A percentile compares a stretch with the other conserved stretches of the same genome.
phyloP scores from a whole-genome alignment of 2,888 invertebrate species.

The Cheiracanthium punctorium region DNA sequence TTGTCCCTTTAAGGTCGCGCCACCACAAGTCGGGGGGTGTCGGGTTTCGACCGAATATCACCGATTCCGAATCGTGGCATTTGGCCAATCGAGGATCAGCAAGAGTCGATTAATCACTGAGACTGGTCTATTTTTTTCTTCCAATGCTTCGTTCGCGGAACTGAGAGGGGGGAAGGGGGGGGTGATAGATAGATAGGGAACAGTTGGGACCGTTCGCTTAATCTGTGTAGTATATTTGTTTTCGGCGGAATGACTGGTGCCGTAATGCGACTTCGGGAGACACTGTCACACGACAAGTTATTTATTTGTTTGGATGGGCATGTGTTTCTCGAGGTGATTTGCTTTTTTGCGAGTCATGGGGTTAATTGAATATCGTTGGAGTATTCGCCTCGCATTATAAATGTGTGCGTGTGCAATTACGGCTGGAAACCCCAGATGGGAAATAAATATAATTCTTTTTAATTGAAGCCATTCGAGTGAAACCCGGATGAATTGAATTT shows the following conservation, averaged over 20 bases:
- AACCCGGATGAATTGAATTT: not conserved
- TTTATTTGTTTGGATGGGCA: slow-evolving; percentile 15
- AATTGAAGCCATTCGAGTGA: not conserved
- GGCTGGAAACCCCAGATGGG: not conserved
- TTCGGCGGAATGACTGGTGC: slow-evolving; percentile 44
- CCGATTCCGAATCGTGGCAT: slow-evolving; percentile 63
- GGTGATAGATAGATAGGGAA: slow-evolving; percentile 59
- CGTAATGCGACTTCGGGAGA: not conserved
- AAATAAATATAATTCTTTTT: not conserved
- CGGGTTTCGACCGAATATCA: slow-evolving; percentile 52
- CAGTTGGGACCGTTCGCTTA: slow-evolving; percentile 18
- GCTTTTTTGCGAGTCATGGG: slow-evolving; percentile 1
- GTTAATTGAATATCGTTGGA: slow-evolving; percentile 5
- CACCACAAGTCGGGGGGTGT: slow-evolving; percentile 38
- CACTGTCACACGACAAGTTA: slow-evolving; percentile 5
- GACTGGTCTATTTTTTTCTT: slow-evolving; percentile 18
- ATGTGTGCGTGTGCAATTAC: not conserved
- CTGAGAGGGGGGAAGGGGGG: slow-evolving; percentile 38
- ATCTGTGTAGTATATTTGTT: slow-evolving; percentile 48
- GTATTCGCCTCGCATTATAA: not conserved
- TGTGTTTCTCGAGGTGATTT: slow-evolving; percentile 2
- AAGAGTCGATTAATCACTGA: slow-evolving; percentile 65
- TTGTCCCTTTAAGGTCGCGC: slow-evolving; percentile 65
- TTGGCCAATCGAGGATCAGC: slow-evolving; percentile 65
- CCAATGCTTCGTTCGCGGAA: slow-evolving; percentile 37